Evolutionary conservation across 2,888 invertebrate genomes (phyloP).

Genomic region (Pachycephus smyrnensis): DNA sequence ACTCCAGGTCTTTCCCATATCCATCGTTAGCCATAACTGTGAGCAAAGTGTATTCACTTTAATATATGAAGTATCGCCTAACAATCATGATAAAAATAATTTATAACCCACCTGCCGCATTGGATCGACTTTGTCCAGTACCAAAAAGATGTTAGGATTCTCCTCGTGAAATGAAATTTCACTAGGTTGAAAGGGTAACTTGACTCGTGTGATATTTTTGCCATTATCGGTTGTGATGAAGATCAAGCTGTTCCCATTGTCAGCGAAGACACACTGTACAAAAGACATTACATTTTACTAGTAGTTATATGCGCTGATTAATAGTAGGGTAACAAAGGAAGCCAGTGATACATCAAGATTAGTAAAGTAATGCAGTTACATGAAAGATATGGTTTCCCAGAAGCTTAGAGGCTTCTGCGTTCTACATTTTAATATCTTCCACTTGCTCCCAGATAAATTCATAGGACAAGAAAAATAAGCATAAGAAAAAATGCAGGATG

Average conservation of each 20-base stretch:
- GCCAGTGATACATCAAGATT: constrained; percentile 27
- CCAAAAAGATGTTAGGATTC: constrained; percentile 77
- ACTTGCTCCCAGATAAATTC: not conserved
- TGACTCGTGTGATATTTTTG: constrained; percentile 72
- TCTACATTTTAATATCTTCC: not conserved
- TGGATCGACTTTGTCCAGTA: constrained; percentile 79
- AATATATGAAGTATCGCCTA: not conserved
- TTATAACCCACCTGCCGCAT: constrained; percentile 71
- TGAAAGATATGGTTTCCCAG: not conserved
- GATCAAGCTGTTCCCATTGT: constrained; percentile 80
- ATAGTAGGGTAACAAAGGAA: not conserved
- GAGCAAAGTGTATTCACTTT: constrained; percentile 42
- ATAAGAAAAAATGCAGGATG: not conserved
- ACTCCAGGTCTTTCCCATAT: constrained; percentile 81
- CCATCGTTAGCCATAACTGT: constrained; percentile 81
- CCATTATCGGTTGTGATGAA: constrained; percentile 84
- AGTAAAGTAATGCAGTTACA: constrained; percentile 16
- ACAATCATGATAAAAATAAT: constrained; percentile 16
- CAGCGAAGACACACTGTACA: constrained; percentile 87
- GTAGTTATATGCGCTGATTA: not conserved
- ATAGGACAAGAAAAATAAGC: not conserved
- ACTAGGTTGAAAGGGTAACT: constrained; percentile 81
- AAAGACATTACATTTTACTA: constrained; percentile 23
- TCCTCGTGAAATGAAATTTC: constrained; percentile 82
- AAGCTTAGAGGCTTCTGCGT: not conserved